Evolutionary conservation across 2,797 vertebrate genomes (phyloP).

Genomic region (Hozukius guyotensis): DNA sequence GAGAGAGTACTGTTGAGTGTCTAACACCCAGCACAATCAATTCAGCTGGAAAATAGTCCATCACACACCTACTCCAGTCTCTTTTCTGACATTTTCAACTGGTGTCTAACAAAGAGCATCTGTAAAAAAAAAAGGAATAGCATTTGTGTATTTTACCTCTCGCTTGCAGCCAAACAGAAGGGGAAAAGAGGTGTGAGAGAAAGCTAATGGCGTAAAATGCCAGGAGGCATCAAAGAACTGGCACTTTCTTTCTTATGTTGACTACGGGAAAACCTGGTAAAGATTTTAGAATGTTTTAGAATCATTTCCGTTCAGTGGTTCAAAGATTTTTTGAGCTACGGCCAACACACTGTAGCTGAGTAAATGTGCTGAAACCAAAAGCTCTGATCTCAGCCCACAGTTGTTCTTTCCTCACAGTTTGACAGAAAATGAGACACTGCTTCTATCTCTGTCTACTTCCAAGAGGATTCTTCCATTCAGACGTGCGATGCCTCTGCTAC

Average conservation of each 20-base stretch:
- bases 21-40: conserved; percentile 33
- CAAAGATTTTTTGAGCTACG: neutral
- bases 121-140: conserved; percentile 13
- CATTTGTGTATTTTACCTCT: conserved; percentile 19
- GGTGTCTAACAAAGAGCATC: conserved; percentile 29
- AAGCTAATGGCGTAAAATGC: conserved; percentile 27
- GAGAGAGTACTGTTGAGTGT: conserved; percentile 18
- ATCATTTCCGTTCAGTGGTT: conserved; percentile 5
- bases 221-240: conserved; percentile 6
- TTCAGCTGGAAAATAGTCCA: conserved; percentile 51
- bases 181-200: neutral
- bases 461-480: neutral
- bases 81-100: conserved; percentile 17
- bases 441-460: neutral
- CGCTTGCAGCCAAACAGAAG: conserved; percentile 2
- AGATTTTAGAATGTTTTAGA: conserved; percentile 2
- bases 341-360: neutral
- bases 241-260: neutral
- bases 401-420: neutral
- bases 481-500: neutral
- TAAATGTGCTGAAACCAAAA: neutral
- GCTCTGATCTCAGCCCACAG: neutral
- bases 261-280: conserved; percentile 1
- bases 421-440: neutral
- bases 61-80: conserved; percentile 33